Percentiles rank a stretch among this genome's conserved stretches.
Conservation (phyloP, 2,797 vertebrate species). For the Halcyon smyrnensis region DNA sequence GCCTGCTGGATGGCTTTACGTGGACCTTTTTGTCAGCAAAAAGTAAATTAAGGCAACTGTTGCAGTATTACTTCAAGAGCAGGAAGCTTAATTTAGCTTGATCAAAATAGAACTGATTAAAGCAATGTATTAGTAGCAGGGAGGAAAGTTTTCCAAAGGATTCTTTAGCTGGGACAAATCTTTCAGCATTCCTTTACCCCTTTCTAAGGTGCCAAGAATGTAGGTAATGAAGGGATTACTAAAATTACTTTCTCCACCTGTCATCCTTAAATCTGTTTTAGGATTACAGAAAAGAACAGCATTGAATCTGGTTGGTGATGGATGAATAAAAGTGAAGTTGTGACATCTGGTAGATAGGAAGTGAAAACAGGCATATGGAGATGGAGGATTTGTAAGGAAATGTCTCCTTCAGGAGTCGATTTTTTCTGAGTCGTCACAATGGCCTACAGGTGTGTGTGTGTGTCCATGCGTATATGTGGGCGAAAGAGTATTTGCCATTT, state of each 20-base stretch:
- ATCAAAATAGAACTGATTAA: not conserved
- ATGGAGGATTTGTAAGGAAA: not conserved
- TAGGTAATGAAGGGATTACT: constrained; percentile 15
- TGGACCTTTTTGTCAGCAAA: not conserved
- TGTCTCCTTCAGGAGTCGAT: not conserved
- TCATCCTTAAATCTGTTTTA: constrained; percentile 38
- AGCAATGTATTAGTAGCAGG: not conserved
- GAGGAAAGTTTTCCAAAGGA: not conserved
- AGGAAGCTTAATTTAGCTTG: not conserved
- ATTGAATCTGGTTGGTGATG: constrained; percentile 20
- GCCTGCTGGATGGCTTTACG: not conserved
- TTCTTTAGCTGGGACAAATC: not conserved
- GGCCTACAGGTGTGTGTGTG: not conserved
- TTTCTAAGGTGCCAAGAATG: not conserved
- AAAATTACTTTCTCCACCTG: constrained; percentile 41
- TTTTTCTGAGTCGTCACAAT: not conserved
- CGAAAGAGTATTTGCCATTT: not conserved
- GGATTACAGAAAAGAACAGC: constrained; percentile 36
- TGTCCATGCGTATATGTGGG: not conserved
- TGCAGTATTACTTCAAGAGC: not conserved
- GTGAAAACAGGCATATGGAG: constrained; percentile 33
- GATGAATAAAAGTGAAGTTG: constrained; percentile 31
- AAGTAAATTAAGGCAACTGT: not conserved
- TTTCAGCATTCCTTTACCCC: not conserved
- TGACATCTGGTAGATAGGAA: constrained; percentile 40